These are phyloP conservation scores for Australoheros scitulus DNA, from an alignment of 2,113 vertebrate genomes.

Conservation along the genomic window DNA sequence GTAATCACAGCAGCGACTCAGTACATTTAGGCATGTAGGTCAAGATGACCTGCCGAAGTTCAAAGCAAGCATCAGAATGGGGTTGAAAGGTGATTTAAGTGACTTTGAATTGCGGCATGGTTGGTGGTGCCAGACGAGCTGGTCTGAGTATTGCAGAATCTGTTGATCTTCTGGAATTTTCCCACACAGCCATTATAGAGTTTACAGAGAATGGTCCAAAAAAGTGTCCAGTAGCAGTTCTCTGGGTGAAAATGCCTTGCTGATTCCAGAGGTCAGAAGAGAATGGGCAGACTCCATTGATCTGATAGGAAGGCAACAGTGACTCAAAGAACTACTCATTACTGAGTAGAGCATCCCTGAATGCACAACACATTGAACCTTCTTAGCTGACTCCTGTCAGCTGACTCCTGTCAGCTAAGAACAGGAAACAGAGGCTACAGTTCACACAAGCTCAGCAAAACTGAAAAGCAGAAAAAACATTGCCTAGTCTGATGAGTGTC, in stretches of 20 bases:
- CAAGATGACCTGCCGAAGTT: not conserved
- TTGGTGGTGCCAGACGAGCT: no score
- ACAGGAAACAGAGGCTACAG: not conserved
- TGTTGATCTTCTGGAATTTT: no score
- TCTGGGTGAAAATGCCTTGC: not conserved
- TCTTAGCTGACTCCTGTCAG: not conserved
- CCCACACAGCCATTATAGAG: no score
- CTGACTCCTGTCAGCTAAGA: not conserved
- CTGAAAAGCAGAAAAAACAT: not conserved
- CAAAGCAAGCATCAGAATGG: not conserved
- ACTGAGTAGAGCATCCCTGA: not conserved
- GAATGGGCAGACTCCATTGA: not conserved
- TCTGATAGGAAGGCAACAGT: not conserved
- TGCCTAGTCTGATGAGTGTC: not conserved
- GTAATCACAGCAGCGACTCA: no score
- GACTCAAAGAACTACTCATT: not conserved
- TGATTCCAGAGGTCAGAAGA: not conserved
- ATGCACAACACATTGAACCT: not conserved
- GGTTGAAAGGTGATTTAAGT: not conserved
- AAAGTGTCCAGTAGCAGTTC: not conserved
- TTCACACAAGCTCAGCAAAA: not conserved
- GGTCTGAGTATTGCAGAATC: no score
- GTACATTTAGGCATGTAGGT: not conserved
- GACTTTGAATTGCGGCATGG: not conserved
- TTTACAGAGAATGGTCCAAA: no score